Evolutionary conservation across 2,888 invertebrate genomes (phyloP).

Genomic region (Lasioglossum calceatum): DNA sequence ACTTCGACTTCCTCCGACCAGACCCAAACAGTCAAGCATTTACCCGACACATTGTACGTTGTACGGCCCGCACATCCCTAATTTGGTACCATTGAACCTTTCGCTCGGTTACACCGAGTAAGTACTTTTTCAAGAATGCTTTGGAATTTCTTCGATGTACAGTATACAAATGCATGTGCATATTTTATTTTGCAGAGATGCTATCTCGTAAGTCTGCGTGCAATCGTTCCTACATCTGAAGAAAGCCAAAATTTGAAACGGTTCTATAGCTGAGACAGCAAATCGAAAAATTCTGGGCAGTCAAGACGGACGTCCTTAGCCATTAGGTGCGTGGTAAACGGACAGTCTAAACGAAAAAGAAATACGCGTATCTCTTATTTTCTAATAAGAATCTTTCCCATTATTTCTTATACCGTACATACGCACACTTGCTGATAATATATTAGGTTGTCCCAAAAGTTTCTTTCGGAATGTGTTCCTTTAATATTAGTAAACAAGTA

Average conservation of each 20-base stretch:
- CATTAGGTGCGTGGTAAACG: not conserved
- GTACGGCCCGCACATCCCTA: not conserved
- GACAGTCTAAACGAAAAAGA: not conserved
- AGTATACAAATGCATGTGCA: not conserved
- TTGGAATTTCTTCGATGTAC: not conserved
- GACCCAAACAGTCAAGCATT: not conserved
- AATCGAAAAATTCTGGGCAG: not conserved
- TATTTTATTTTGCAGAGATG: not conserved
- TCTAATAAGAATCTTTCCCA: not conserved
- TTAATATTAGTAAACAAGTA: no score
- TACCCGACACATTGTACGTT: not conserved
- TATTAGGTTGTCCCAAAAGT: no score
- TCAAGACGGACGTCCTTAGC: not conserved
- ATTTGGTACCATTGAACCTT: not conserved
- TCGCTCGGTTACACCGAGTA: not conserved
- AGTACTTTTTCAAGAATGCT: not conserved
- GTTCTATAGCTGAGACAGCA: not conserved
- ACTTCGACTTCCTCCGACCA: not conserved
- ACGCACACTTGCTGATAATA: not conserved
- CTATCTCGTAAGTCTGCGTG: not conserved
- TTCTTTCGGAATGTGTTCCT: no score
- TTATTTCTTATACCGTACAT: not conserved
- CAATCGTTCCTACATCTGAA: not conserved
- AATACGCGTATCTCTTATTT: conserved; percentile 4
- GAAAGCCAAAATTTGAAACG: not conserved